A percentile compares a stretch with the other conserved stretches of the same genome.
These are phyloP conservation scores for Tachina grossa DNA, from an alignment of 2,888 invertebrate species.

Conservation along the genomic window DNA sequence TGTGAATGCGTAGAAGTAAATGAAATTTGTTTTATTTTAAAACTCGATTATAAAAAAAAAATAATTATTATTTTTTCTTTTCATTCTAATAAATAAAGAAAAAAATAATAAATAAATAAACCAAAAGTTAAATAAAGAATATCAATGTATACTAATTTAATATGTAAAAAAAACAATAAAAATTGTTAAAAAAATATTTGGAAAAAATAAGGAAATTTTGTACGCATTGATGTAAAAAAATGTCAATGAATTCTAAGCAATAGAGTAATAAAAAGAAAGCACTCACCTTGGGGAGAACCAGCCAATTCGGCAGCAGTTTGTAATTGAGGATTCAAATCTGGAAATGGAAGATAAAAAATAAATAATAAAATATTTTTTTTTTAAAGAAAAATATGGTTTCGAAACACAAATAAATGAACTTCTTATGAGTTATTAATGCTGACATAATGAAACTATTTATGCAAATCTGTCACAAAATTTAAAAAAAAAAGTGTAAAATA, in stretches of 20 bases:
- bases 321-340: slow-evolving; percentile 82
- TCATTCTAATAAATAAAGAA: slow-evolving; percentile 71
- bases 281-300: slow-evolving; percentile 94
- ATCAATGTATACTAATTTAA: slow-evolving; percentile 71
- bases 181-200: slow-evolving; percentile 47
- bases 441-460: background rate
- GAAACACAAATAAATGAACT: background rate
- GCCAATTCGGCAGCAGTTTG: slow-evolving; percentile 88
- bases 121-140: slow-evolving; percentile 76
- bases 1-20: slow-evolving; percentile 71
- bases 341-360: slow-evolving; percentile 19
- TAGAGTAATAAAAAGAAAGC: slow-evolving; percentile 67
- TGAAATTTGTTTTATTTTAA: slow-evolving; percentile 66
- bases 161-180: slow-evolving; percentile 59
- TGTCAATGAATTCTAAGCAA: slow-evolving; percentile 71
- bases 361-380: background rate
- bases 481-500: no score
- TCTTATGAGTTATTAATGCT: no score
- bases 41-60: slow-evolving; percentile 59
- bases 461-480: no score
- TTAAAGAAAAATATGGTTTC: no score
- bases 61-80: slow-evolving; percentile 64
- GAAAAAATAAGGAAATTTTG: slow-evolving; percentile 68
- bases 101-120: slow-evolving; percentile 75
- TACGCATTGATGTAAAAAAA: slow-evolving; percentile 72